A percentile compares a stretch with the other conserved stretches of the same genome.
Conservation (phyloP, 2,888 invertebrate species). For the Xylocampa areola region DNA sequence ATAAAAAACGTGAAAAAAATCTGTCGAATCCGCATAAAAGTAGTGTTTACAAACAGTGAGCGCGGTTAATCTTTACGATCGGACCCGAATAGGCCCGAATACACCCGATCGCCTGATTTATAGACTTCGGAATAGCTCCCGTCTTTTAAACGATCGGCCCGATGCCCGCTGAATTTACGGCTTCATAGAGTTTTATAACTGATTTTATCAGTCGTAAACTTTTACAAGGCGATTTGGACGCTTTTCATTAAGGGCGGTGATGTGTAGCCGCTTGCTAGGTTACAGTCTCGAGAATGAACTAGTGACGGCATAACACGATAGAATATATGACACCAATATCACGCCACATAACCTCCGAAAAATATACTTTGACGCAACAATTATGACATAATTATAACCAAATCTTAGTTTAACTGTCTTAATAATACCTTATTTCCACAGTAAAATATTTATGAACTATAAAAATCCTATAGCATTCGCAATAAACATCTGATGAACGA, state of each 20-base stretch:
- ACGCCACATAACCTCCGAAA: constrained; percentile 6
- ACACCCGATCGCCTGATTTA: constrained; percentile 82
- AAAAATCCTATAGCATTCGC: constrained; percentile 53
- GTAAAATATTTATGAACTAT: constrained; percentile 57
- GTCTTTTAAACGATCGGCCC: constrained; percentile 78
- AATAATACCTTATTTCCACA: constrained; percentile 52
- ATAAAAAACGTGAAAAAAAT: constrained; percentile 72
- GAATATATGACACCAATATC: constrained; percentile 12
- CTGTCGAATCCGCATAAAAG: constrained; percentile 79
- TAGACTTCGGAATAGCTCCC: constrained; percentile 82
- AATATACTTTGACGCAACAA: constrained; percentile 34
- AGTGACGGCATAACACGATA: constrained; percentile 22
- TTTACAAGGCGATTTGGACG: constrained; percentile 80
- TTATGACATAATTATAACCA: constrained; percentile 43
- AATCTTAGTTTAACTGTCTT: constrained; percentile 31
- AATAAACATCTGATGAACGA: constrained; percentile 58
- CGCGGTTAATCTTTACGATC: constrained; percentile 84
- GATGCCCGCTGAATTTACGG: constrained; percentile 81
- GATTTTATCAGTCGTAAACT: constrained; percentile 88
- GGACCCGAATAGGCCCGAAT: constrained; percentile 75
- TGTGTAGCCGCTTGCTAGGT: constrained; percentile 46
- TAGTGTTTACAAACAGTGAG: constrained; percentile 85
- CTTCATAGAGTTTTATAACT: constrained; percentile 86
- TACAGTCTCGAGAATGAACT: constrained; percentile 27
- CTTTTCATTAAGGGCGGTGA: constrained; percentile 73